Evolutionary conservation across 1,140 invertebrate genomes (phyloP).

Genomic region (Theocolax elegans): DNA sequence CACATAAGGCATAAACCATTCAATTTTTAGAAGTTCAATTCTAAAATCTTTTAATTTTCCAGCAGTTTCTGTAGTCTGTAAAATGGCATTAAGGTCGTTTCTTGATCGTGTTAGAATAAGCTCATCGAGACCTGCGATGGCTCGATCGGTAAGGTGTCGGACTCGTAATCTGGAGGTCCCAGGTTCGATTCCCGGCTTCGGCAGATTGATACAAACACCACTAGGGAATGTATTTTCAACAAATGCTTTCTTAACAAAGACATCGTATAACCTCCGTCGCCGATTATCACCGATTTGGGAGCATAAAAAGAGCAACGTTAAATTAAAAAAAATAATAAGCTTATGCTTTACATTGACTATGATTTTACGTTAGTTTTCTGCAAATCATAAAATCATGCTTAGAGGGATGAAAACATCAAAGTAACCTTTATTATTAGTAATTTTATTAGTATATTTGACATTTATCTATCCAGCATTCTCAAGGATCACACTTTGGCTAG

Average conservation of each 20-base stretch:
- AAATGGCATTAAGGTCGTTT: not conserved
- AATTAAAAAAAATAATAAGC: no score
- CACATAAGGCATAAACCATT: not conserved
- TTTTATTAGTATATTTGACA: not conserved
- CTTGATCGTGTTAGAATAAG: constrained; percentile 26
- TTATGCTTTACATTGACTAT: constrained; percentile 46
- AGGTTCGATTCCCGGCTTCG: no score
- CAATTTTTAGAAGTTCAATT: not conserved
- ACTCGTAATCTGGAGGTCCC: no score
- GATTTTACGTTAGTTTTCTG: constrained; percentile 47
- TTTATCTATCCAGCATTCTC: constrained; percentile 38
- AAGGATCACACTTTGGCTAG: constrained; percentile 10
- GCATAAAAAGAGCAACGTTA: no score
- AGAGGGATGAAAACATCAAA: constrained; percentile 44
- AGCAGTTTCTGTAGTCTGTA: not conserved
- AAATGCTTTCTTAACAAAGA: no score
- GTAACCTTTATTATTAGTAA: constrained; percentile 7
- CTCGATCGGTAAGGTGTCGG: no score
- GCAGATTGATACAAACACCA: no score
- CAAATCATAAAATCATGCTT: constrained; percentile 43
- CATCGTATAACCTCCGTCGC: no score
- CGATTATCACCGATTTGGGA: no score
- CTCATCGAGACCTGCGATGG: constrained; percentile 52
- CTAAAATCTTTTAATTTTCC: not conserved
- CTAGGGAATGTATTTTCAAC: no score